Evolutionary conservation across 2,888 invertebrate species (phyloP).

Genomic region (Lucinisca nassula): DNA sequence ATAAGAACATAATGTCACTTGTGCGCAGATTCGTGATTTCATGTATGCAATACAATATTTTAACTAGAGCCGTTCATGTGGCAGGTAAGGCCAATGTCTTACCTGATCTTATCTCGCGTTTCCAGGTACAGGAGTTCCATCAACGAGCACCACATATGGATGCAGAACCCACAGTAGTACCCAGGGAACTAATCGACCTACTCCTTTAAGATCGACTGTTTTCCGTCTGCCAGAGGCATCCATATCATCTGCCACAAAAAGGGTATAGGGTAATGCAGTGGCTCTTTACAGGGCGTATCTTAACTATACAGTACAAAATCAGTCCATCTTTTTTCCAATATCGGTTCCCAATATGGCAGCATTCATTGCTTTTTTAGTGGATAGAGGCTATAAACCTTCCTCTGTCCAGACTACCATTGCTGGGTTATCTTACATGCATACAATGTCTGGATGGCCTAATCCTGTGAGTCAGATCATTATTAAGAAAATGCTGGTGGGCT

Average conservation of each 20-base stretch:
- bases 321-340: not conserved
- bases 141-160: constrained; percentile 33
- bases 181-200: constrained; percentile 1
- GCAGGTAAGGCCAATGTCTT: constrained; percentile 44
- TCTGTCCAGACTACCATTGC: constrained; percentile 33
- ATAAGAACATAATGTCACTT: constrained; percentile 35
- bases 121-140: constrained; percentile 49
- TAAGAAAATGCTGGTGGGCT: constrained; percentile 36
- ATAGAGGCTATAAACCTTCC: constrained; percentile 13
- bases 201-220: constrained; percentile 7
- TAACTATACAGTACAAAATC: not conserved
- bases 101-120: constrained; percentile 57
- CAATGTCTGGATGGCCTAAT: not conserved
- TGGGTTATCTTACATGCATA: constrained; percentile 41
- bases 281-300: constrained; percentile 19
- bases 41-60: constrained; percentile 46
- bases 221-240: constrained; percentile 6
- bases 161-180: constrained; percentile 6
- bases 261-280: constrained; percentile 29
- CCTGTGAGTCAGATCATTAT: constrained; percentile 28
- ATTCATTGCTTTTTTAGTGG: constrained; percentile 32
- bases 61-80: constrained; percentile 40
- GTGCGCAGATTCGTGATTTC: constrained; percentile 49
- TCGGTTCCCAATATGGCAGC: constrained; percentile 23
- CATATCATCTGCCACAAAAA: constrained; percentile 22